Conservation (phyloP, 2,888 invertebrate species). For the Drosophila tanythrix region DNA sequence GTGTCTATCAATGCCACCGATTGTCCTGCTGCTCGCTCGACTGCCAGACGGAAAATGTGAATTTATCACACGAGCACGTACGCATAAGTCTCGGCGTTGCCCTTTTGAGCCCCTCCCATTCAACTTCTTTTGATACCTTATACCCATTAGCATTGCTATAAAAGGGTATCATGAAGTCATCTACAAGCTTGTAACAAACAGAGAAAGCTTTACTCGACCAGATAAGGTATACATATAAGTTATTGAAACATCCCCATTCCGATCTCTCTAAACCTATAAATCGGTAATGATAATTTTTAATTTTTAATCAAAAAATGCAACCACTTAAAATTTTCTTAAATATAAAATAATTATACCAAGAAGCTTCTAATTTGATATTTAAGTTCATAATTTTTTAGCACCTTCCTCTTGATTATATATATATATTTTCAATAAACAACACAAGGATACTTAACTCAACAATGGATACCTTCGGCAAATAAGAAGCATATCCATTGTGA, state of each 20-base stretch:
- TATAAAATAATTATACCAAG: background rate
- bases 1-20: constrained; percentile 67
- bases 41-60: constrained; percentile 75
- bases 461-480: background rate
- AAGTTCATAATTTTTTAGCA: background rate
- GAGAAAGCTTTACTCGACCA: background rate
- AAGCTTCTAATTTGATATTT: background rate
- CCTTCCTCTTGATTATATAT: background rate
- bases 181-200: background rate
- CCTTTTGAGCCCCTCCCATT: constrained; percentile 37
- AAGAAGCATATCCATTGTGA: background rate
- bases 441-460: background rate
- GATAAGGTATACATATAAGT: background rate
- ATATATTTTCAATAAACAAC: background rate
- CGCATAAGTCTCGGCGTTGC: constrained; percentile 64
- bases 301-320: background rate
- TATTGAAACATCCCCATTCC: background rate
- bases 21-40: constrained; percentile 38
- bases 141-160: background rate
- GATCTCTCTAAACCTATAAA: background rate
- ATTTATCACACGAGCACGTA: constrained; percentile 78
- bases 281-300: background rate
- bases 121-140: background rate
- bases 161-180: background rate
- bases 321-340: background rate